phyloP scores from a whole-genome alignment of 2,797 vertebrate genomes.

The Geotrypetes seraphini region DNA sequence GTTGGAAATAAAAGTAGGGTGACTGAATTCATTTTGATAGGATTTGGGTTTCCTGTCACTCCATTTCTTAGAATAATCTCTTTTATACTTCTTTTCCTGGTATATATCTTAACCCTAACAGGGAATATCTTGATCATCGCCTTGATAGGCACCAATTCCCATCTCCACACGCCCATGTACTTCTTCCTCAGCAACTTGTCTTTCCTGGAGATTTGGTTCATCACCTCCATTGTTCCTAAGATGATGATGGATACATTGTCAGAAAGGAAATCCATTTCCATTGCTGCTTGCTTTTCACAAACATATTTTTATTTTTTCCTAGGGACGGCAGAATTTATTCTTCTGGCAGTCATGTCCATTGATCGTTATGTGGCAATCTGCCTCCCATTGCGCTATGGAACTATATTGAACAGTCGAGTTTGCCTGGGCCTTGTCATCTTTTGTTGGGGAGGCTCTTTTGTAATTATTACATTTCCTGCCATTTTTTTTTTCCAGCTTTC shows the following conservation, averaged over 20 bases:
- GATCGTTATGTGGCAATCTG: constrained; percentile 53
- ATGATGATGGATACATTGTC: constrained; percentile 22
- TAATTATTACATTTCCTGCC: constrained; percentile 10
- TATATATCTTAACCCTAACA: constrained; percentile 20
- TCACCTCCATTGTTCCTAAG: constrained; percentile 34
- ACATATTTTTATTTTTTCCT: constrained; percentile 46
- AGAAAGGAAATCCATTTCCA: constrained; percentile 18
- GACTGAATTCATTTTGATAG: constrained; percentile 14
- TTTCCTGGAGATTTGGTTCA: constrained; percentile 47
- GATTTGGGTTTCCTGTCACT: constrained; percentile 17
- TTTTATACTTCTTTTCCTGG: constrained; percentile 17
- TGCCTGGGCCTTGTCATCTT: constrained; percentile 9
- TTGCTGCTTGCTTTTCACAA: constrained; percentile 44
- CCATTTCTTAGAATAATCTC: constrained; percentile 2
- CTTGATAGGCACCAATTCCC: constrained; percentile 13
- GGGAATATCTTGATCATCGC: constrained; percentile 18
- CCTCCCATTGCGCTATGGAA: constrained; percentile 40
- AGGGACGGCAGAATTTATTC: constrained; percentile 46
- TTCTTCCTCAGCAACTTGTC: constrained; percentile 41
- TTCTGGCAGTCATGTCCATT: constrained; percentile 51
- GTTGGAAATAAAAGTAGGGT: constrained; percentile 2
- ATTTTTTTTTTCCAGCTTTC: constrained; percentile 8
- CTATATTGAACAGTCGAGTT: constrained; percentile 23
- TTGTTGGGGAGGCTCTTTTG: constrained; percentile 20
- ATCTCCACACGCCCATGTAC: constrained; percentile 27